Base-by-base conservation (phyloP, 2,888 invertebrate species). In the Epistrophella euchroma region DNA sequence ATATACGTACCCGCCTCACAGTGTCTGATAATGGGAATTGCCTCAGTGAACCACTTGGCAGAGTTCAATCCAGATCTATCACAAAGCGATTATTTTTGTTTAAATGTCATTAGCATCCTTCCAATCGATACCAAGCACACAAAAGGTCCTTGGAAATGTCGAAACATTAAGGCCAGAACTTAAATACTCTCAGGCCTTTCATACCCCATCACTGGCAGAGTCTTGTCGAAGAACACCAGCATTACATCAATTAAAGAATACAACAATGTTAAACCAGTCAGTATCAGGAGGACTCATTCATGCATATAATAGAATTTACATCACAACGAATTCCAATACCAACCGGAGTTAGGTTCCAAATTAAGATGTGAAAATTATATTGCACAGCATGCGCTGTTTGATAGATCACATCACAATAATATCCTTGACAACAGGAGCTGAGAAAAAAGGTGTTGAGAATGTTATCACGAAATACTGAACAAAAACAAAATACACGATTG, bases 71-170 rank as follows among this genome's bases (percentile, higher is more conserved):
- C 28, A 17, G 64, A 47, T 64, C 28, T 64, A 64, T 68, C 50
- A 68, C 68, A 68, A 68, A 37, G 68, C 68, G 68, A 68, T 68
- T 68, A 68, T 68, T 50, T 68, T 50, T 50, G 68, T 68, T 50
- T 68, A 50, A 68, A 68, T 68, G 68, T 68, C 68, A 50, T 50
- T 50, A 50, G 37, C 68, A 68, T 50, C 68, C 68, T 22, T 50
- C 47, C 22, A 68, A 68, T 68, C 68, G 50, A 68, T 50, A 32
- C 50, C 37, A 37, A 52, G 17, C 22, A 35, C 68, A 50, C 68
- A n/a, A 58, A 58, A 58, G 35, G 22, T 68, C 50, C 50, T 32
- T 66, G 17, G 22, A 66, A 66, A 47, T 10, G 19, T 68, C 68
- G 35, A 50, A 68, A 50, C 68, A 68, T 50, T 68, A 35, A 50